phyloP scores from a whole-genome alignment of 2,888 invertebrate species.

The Drosophila gaucha region DNA sequence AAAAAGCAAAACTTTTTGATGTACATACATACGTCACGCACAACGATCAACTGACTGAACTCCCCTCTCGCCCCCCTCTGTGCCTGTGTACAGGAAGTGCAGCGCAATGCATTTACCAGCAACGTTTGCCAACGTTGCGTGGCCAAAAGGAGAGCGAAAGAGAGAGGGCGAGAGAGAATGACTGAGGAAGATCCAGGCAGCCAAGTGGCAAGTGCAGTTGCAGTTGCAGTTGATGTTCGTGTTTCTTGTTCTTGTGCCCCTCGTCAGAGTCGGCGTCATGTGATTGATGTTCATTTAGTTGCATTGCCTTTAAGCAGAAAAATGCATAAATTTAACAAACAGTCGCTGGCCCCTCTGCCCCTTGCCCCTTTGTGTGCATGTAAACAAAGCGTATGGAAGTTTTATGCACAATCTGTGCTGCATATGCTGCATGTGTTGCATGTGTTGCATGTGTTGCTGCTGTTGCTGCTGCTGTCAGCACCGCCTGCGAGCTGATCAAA shows the following conservation, averaged over 20 bases:
- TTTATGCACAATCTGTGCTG: conserved; percentile 78
- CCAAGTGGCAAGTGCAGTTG: conserved; percentile 56
- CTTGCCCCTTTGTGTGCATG: conserved; percentile 12
- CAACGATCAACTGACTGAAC: conserved; percentile 5
- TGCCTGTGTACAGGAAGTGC: conserved; percentile 65
- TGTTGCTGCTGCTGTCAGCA: conserved; percentile 60
- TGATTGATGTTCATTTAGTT: conserved; percentile 82
- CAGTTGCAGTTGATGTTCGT: conserved; percentile 18
- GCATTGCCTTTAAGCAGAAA: conserved; percentile 81
- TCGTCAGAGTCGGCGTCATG: conserved; percentile 69
- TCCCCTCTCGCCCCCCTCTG: neutral
- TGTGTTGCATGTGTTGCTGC: conserved; percentile 70
- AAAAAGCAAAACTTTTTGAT: conserved; percentile 80
- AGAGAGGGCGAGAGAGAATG: neutral
- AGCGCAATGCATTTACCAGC: conserved; percentile 61
- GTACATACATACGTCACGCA: conserved; percentile 69
- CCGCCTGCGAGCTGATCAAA: conserved; percentile 72
- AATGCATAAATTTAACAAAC: conserved; percentile 81
- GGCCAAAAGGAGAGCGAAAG: conserved; percentile 23
- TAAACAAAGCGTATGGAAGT: conserved; percentile 67
- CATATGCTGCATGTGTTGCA: conserved; percentile 53
- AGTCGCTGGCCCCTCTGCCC: conserved; percentile 32
- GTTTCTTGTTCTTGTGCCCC: conserved; percentile 13
- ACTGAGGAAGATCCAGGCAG: conserved; percentile 27
- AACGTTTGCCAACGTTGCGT: conserved; percentile 59